A percentile compares a stretch with the other conserved stretches of the same genome.
These are phyloP conservation scores for Austrolebias charrua DNA, from an alignment of 2,797 vertebrate species.

Conservation along the genomic window DNA sequence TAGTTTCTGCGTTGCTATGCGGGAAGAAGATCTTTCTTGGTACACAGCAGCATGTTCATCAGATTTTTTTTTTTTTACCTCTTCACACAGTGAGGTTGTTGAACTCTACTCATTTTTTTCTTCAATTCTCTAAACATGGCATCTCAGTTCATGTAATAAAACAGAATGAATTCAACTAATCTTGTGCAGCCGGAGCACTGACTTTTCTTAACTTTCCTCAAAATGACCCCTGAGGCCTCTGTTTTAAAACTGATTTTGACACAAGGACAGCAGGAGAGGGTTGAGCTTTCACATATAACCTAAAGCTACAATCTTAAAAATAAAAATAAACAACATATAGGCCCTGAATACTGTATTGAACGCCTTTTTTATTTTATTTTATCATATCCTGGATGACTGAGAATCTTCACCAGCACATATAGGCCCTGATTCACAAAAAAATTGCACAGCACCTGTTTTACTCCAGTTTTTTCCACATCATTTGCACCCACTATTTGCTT, in stretches of 20 bases:
- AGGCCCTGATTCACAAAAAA: too few relatives aligned
- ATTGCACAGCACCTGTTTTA: not conserved
- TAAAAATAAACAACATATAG: not conserved
- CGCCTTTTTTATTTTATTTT: too few relatives aligned
- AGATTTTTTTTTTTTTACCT: not conserved
- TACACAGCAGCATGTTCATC: slow-evolving; percentile 12
- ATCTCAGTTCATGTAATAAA: slow-evolving; percentile 13
- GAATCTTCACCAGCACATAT: too few relatives aligned
- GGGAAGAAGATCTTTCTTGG: slow-evolving; percentile 6
- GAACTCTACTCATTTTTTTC: not conserved
- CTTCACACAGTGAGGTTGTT: slow-evolving; percentile 4
- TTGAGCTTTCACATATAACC: slow-evolving; percentile 28
- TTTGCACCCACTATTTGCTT: not conserved
- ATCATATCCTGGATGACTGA: too few relatives aligned
- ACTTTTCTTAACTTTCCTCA: too few relatives aligned
- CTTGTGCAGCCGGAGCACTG: slow-evolving; percentile 27
- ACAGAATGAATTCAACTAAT: slow-evolving; percentile 22
- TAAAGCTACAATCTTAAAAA: slow-evolving; percentile 17
- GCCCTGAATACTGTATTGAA: too few relatives aligned
- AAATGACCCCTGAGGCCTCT: too few relatives aligned
- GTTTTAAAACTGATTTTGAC: too few relatives aligned
- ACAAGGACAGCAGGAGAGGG: not conserved
- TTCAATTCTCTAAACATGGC: slow-evolving; percentile 10
- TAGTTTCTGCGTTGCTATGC: slow-evolving; percentile 25
- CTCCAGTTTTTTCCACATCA: not conserved